These are phyloP conservation scores for Fistularia tabacaria DNA, from an alignment of 2,797 vertebrate genomes.

Conservation along the genomic window DNA sequence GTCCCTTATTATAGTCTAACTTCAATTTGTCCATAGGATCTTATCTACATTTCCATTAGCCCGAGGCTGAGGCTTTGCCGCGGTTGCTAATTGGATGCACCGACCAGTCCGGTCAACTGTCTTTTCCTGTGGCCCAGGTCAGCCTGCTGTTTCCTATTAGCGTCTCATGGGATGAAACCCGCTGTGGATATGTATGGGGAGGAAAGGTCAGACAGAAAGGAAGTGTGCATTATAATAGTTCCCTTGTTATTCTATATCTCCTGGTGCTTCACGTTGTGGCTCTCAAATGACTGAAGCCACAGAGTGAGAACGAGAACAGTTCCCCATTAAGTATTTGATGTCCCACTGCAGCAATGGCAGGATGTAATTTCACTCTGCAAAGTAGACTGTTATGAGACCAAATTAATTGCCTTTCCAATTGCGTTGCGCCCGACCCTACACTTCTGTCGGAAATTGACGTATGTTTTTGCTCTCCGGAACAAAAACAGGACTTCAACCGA, in stretches of 20 bases:
- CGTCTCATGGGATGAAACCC: constrained; percentile 26
- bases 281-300: constrained; percentile 9
- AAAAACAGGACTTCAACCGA: no score
- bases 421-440: constrained; percentile 1
- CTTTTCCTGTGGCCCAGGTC: constrained; percentile 25
- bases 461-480: not conserved
- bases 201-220: constrained; percentile 16
- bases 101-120: constrained; percentile 13
- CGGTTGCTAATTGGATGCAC: constrained; percentile 60
- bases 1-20: constrained; percentile 49
- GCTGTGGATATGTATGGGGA: constrained; percentile 13
- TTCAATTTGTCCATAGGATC: constrained; percentile 57
- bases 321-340: not conserved
- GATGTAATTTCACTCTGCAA: constrained; percentile 37
- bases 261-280: not conserved
- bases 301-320: not conserved
- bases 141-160: constrained; percentile 41
- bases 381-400: constrained; percentile 21
- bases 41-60: constrained; percentile 70
- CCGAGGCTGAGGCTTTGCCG: constrained; percentile 36
- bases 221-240: constrained; percentile 1
- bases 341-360: constrained; percentile 7
- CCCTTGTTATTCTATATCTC: constrained; percentile 15
- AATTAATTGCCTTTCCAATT: constrained; percentile 27
- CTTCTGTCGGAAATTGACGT: constrained; percentile 4